Evolutionary conservation across 2,797 vertebrate genomes (phyloP).

Genomic region (Melanogrammus aeglefinus): DNA sequence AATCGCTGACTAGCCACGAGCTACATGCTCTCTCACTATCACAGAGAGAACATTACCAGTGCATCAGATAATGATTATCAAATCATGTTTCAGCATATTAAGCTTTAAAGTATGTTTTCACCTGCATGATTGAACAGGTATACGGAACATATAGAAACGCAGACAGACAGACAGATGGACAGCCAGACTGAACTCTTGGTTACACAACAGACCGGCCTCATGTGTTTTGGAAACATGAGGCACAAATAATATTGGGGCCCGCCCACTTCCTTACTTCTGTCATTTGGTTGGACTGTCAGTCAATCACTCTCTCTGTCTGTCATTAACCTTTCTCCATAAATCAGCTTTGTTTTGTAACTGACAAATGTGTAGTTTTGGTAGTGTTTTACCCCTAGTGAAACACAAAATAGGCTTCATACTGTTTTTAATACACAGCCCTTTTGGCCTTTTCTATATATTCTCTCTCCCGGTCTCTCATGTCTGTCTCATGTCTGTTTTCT

Average conservation of each 20-base stretch:
- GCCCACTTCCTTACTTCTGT: neutral
- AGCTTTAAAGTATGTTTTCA: neutral
- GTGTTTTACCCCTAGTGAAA: too few relatives aligned
- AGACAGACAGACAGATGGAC: neutral
- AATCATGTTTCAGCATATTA: neutral
- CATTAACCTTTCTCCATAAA: neutral
- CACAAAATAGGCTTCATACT: too few relatives aligned
- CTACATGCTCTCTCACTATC: neutral
- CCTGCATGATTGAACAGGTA: neutral
- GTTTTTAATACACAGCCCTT: too few relatives aligned
- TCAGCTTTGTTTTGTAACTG: too few relatives aligned
- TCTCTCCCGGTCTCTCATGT: neutral
- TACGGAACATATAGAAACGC: neutral
- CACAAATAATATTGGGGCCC: constrained; percentile 36
- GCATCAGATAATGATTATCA: neutral
- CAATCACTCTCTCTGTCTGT: neutral
- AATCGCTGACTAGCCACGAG: neutral
- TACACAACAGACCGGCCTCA: neutral
- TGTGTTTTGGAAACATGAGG: constrained; percentile 27
- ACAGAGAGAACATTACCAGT: neutral
- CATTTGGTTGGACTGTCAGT: neutral
- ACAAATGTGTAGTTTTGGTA: too few relatives aligned
- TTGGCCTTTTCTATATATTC: too few relatives aligned
- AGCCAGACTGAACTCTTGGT: neutral
- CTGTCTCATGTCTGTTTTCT: neutral